phyloP scores from a whole-genome alignment of 2,113 vertebrate genomes.

The Murina feae region DNA sequence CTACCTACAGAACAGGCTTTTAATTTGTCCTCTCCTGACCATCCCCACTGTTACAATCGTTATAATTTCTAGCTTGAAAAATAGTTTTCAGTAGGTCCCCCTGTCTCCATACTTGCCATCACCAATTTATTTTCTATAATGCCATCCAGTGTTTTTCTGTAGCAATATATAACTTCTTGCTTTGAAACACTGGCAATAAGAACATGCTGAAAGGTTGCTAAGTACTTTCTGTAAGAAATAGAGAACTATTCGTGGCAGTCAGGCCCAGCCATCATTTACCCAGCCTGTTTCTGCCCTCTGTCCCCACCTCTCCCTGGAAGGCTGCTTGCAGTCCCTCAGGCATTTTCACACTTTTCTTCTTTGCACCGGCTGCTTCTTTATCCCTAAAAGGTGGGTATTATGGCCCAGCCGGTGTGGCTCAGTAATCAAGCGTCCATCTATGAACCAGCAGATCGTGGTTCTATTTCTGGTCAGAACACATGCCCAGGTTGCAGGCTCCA shows the following conservation, averaged over 20 bases:
- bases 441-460: too few relatives aligned
- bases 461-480: too few relatives aligned
- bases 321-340: accelerated
- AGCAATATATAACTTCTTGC: not conserved
- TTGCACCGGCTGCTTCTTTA: not conserved
- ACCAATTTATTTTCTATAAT: not conserved
- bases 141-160: not conserved
- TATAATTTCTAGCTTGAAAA: not conserved
- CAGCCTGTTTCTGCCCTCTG: accelerated
- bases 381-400: not conserved
- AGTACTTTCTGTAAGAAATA: not conserved
- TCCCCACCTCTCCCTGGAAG: too few relatives aligned
- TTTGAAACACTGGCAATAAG: not conserved
- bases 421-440: too few relatives aligned
- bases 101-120: not conserved
- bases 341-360: not conserved
- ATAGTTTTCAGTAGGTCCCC: not conserved
- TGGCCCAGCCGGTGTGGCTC: accelerated
- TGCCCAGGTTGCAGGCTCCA: too few relatives aligned
- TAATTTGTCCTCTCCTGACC: not conserved
- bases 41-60: not conserved
- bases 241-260: not conserved
- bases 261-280: too few relatives aligned
- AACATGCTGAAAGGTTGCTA: not conserved
- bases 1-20: not conserved